Conservation (phyloP, 2,888 invertebrate genomes). For the Prosopocoilus inquinatus region DNA sequence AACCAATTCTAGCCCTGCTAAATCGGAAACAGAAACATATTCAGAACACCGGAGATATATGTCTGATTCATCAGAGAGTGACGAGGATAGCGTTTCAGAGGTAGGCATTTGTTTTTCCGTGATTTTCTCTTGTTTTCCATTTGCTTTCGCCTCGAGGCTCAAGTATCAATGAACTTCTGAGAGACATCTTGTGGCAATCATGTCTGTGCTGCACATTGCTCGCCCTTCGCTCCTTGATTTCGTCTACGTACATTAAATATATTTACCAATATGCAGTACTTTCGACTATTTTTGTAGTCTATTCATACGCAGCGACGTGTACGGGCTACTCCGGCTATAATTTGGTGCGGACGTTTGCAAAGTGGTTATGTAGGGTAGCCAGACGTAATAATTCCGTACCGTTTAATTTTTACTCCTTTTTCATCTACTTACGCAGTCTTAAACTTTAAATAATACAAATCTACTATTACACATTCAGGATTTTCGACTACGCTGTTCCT, state of each 20-base stretch:
- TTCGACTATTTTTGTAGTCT: not conserved
- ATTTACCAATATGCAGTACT: not conserved
- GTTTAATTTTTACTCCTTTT: too few species aligned
- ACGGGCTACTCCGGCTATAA: not conserved
- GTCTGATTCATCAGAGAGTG: slow-evolving; percentile 93
- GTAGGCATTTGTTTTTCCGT: slow-evolving; percentile 57
- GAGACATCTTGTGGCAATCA: slow-evolving; percentile 63
- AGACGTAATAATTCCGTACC: too few species aligned
- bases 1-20: slow-evolving; percentile 74
- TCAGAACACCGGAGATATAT: slow-evolving; percentile 85
- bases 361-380: not conserved
- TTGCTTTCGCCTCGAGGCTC: slow-evolving; percentile 45
- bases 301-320: not conserved
- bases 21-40: slow-evolving; percentile 85
- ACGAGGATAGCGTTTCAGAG: slow-evolving; percentile 95
- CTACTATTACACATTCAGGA: too few species aligned
- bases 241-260: not conserved
- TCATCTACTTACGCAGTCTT: too few species aligned
- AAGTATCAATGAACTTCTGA: slow-evolving; percentile 60
- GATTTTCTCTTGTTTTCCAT: slow-evolving; percentile 38
- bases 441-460: too few species aligned
- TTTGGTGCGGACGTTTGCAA: not conserved
- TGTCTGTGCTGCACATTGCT: slow-evolving; percentile 18
- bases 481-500: too few species aligned
- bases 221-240: slow-evolving; percentile 21